Evolutionary conservation across 1,140 invertebrate genomes (phyloP).

Genomic region (Aphaenogaster rudis): DNA sequence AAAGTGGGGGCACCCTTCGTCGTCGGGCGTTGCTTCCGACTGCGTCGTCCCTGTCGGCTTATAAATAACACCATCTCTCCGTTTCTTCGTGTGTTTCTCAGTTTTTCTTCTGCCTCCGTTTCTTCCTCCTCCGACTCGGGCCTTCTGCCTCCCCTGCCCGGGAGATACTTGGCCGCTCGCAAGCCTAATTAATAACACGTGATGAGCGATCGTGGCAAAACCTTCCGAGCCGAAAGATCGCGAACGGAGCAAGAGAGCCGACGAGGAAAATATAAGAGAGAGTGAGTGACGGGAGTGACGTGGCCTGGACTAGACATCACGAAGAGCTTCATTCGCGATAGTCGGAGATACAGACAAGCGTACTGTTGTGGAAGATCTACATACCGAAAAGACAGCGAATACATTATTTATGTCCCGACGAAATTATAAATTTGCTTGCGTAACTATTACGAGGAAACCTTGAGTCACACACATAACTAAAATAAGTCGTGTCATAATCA

Average conservation of each 20-base stretch:
- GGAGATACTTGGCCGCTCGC: conserved; percentile 61
- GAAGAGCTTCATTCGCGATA: conserved; percentile 33
- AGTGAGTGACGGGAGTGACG: conserved; percentile 57
- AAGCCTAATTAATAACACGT: conserved; percentile 86
- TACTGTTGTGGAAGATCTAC: conserved; percentile 30
- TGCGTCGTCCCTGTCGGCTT: conserved; percentile 76
- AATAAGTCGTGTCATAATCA: neutral
- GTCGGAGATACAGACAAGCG: conserved; percentile 31
- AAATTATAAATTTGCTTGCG: conserved; percentile 24
- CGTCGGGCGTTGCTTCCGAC: conserved; percentile 73
- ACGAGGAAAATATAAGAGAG: conserved; percentile 30
- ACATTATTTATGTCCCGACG: neutral
- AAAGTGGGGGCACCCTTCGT: conserved; percentile 28
- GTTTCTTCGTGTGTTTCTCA: conserved; percentile 79
- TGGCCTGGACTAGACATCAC: conserved; percentile 37
- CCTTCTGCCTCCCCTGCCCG: conserved; percentile 1
- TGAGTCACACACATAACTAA: neutral
- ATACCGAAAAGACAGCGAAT: conserved; percentile 1
- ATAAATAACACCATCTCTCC: conserved; percentile 86
- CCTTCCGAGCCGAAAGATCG: conserved; percentile 67
- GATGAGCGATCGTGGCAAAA: conserved; percentile 84
- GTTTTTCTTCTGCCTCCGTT: conserved; percentile 75
- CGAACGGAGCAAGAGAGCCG: conserved; percentile 36
- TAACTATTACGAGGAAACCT: neutral
- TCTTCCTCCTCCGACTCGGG: conserved; percentile 46